phyloP scores from a whole-genome alignment of 2,797 vertebrate genomes.

The Syngnathus acus region DNA sequence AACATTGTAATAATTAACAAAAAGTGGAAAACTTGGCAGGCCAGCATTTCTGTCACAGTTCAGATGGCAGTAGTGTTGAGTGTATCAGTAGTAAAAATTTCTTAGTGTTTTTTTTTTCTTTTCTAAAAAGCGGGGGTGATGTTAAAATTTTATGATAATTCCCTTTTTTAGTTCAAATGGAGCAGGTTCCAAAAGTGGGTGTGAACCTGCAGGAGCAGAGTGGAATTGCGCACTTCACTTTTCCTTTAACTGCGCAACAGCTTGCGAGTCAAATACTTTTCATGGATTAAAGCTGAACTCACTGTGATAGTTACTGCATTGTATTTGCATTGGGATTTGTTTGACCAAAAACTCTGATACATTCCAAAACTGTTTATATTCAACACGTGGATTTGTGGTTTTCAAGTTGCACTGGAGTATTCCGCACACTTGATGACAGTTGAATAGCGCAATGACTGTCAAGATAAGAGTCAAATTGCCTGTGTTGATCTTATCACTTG shows the following conservation, averaged over 20 bases:
- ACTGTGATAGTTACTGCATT: not conserved
- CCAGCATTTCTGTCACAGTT: not conserved
- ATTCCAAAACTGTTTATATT: not conserved
- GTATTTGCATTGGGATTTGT: not conserved
- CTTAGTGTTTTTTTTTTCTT: no score
- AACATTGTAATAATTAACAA: not conserved
- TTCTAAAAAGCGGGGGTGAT: no score
- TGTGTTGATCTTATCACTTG: not conserved
- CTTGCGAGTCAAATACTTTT: not conserved
- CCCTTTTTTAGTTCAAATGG: not conserved
- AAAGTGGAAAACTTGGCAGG: not conserved
- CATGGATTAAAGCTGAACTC: not conserved
- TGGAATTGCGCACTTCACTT: constrained; percentile 54
- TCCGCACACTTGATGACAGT: not conserved
- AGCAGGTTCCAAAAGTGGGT: constrained; percentile 56
- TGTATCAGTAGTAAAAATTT: not conserved
- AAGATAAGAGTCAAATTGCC: not conserved
- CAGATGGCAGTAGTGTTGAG: not conserved
- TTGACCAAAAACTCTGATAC: not conserved
- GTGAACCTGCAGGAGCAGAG: constrained; percentile 48
- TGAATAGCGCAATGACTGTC: not conserved
- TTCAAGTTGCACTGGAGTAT: constrained; percentile 6
- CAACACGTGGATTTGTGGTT: not conserved
- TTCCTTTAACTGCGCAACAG: constrained; percentile 15
- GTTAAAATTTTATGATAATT: not conserved